These are phyloP conservation scores for Pipra filicauda DNA, from an alignment of 2,113 vertebrate genomes.

Conservation along the genomic window DNA sequence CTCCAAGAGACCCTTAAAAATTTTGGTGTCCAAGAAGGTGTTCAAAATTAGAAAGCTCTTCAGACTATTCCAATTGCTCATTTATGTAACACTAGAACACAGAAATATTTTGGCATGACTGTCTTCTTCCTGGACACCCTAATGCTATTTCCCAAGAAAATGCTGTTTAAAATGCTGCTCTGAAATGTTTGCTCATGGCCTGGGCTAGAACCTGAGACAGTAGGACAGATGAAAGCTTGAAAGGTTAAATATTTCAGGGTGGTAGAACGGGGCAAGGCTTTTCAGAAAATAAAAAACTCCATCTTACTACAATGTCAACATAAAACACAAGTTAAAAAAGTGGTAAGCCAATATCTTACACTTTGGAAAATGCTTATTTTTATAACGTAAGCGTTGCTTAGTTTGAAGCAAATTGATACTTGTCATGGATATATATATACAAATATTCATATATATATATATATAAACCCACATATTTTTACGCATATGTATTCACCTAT, in stretches of 20 bases:
- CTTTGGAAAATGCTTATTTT: background rate
- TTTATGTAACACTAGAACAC: background rate
- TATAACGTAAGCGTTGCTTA: background rate
- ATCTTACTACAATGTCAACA: background rate
- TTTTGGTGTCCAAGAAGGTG: background rate
- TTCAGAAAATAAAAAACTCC: background rate
- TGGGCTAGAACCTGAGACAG: background rate
- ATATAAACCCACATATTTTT: background rate
- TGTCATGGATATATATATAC: background rate
- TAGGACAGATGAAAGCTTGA: background rate
- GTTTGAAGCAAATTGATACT: background rate
- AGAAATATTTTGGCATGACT: background rate
- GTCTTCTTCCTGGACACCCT: background rate
- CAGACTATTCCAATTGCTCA: background rate
- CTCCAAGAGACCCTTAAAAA: background rate
- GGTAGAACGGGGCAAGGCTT: background rate
- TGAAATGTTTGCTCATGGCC: background rate
- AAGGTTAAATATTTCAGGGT: background rate
- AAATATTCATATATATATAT: no score
- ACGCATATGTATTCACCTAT: background rate
- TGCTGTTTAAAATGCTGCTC: background rate
- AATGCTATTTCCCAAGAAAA: background rate
- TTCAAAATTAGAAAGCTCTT: background rate
- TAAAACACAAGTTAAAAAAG: background rate
- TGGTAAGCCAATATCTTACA: background rate